phyloP scores from a whole-genome alignment of 2,888 invertebrate species.

The Amaurobius ferox region DNA sequence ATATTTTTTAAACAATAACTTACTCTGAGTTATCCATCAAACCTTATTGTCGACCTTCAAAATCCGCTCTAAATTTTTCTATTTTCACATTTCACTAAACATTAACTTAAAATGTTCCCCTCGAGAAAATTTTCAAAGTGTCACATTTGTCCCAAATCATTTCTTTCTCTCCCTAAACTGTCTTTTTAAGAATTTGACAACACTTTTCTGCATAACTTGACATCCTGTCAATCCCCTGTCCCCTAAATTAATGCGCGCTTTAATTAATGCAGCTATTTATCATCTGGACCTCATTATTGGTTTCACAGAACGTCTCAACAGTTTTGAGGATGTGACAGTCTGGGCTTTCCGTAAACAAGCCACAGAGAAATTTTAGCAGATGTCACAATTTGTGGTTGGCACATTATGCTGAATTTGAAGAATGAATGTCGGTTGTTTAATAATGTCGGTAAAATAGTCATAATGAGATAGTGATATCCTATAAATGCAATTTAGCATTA shows the following conservation, averaged over 20 bases:
- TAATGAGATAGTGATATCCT: too few species aligned
- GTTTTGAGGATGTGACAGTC: background rate
- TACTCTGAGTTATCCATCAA: too few species aligned
- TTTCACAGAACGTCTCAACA: conserved; percentile 1
- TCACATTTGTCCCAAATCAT: background rate
- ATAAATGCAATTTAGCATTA: too few species aligned
- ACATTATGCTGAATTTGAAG: background rate
- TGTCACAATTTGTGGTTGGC: background rate
- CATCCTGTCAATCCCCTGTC: background rate
- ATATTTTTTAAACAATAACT: too few species aligned
- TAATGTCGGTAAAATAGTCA: too few species aligned
- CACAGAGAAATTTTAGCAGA: background rate
- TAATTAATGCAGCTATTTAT: conserved; percentile 8
- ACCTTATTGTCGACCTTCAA: too few species aligned
- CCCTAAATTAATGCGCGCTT: background rate
- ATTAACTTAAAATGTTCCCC: too few species aligned
- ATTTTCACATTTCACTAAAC: too few species aligned
- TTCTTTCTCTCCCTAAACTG: background rate
- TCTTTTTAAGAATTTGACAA: background rate
- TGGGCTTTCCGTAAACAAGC: conserved; percentile 1
- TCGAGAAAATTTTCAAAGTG: background rate
- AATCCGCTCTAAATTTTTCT: too few species aligned
- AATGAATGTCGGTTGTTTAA: background rate
- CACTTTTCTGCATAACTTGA: background rate
- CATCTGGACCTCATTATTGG: background rate